A percentile compares a stretch with the other conserved stretches of the same genome.
These are phyloP conservation scores for Cricetomys ansorgei DNA, from an alignment of 2,113 vertebrate genomes.

Conservation along the genomic window DNA sequence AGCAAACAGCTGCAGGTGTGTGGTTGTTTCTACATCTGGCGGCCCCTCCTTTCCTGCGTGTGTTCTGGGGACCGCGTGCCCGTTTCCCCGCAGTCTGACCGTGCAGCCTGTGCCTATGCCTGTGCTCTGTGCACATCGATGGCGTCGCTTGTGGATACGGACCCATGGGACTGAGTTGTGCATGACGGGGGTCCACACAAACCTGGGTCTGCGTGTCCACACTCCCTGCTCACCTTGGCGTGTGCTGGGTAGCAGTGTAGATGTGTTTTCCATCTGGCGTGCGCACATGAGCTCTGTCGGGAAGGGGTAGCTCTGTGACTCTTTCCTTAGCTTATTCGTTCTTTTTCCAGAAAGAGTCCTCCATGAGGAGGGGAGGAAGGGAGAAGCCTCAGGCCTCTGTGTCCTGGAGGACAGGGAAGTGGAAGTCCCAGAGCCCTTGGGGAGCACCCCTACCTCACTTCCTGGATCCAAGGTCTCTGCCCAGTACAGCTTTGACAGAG, in stretches of 20 bases:
- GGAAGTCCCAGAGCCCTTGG: not conserved
- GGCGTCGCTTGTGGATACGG: not conserved
- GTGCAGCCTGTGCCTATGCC: not conserved
- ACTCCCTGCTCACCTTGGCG: not conserved
- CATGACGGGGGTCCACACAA: not conserved
- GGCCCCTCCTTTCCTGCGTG: not conserved
- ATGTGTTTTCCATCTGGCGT: not conserved
- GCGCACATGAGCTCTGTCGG: not conserved
- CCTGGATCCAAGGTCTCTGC: not conserved
- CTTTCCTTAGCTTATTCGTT: not conserved
- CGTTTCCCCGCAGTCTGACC: accelerated
- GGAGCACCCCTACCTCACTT: not conserved
- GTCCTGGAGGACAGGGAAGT: not conserved
- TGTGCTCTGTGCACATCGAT: not conserved
- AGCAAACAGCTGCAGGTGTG: accelerated
- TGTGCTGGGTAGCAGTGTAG: accelerated
- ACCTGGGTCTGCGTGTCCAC: not conserved
- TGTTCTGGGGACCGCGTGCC: not conserved
- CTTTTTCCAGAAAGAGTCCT: not conserved
- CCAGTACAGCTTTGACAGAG: not conserved
- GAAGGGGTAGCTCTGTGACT: not conserved
- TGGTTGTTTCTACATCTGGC: not conserved
- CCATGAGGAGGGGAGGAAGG: not conserved
- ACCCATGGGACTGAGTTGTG: not conserved
- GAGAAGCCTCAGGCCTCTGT: not conserved